Conservation (phyloP, 2,888 invertebrate genomes). For the Ornithoptera priamus region DNA sequence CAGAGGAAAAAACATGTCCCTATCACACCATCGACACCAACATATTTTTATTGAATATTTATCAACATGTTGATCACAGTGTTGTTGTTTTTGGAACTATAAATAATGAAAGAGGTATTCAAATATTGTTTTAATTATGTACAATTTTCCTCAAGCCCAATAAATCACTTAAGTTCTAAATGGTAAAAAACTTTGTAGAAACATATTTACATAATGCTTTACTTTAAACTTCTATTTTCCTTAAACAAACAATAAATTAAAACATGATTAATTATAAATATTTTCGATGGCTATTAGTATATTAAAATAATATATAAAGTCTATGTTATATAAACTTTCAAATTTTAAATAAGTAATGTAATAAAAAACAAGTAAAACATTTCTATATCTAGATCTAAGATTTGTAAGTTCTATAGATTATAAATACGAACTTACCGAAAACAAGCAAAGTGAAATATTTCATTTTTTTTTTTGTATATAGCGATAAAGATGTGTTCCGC, state of each 20-base stretch:
- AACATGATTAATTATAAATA: not conserved
- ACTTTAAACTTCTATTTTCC: not conserved
- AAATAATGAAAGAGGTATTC: too few relatives aligned
- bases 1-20: not conserved
- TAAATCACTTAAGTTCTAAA: not conserved
- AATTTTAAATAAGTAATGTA: too few relatives aligned
- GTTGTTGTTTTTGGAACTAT: too few relatives aligned
- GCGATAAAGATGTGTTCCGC: conserved; percentile 44
- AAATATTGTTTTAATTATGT: too few relatives aligned
- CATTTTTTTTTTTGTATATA: conserved; percentile 52
- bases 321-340: too few relatives aligned
- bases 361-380: too few relatives aligned
- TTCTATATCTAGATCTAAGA: not conserved
- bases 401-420: not conserved
- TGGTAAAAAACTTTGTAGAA: not conserved
- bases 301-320: too few relatives aligned
- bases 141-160: too few relatives aligned
- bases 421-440: conserved; percentile 58
- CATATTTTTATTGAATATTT: not conserved
- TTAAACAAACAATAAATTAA: not conserved
- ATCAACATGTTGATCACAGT: too few relatives aligned
- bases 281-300: too few relatives aligned
- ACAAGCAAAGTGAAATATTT: conserved; percentile 59
- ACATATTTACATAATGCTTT: not conserved
- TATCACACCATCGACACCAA: not conserved